Conservation (phyloP, 2,113 vertebrate species). For the Melanotaenia duboulayi region DNA sequence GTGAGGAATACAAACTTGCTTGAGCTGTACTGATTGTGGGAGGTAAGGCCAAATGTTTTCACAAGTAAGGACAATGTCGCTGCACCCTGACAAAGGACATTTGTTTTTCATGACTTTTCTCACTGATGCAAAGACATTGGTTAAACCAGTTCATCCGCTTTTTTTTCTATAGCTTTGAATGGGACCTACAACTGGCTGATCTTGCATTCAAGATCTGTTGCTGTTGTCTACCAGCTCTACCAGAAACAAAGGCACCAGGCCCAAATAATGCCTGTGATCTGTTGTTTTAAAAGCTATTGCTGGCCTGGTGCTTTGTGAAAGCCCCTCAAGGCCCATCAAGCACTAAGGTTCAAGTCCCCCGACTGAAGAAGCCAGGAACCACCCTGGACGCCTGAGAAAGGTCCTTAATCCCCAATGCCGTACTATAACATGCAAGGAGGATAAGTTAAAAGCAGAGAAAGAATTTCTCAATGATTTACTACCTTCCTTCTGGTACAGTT, state of each 20-base stretch:
- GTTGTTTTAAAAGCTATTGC: too few species aligned
- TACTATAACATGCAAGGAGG: too few species aligned
- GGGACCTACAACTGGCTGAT: background rate
- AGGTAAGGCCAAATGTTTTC: background rate
- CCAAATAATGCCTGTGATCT: background rate
- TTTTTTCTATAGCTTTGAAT: background rate
- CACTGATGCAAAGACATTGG: background rate
- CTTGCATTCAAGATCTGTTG: background rate
- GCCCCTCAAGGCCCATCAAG: too few species aligned
- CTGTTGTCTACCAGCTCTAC: background rate
- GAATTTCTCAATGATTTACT: too few species aligned
- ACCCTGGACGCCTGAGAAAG: too few species aligned
- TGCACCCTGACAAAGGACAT: too few species aligned
- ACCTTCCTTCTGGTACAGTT: too few species aligned
- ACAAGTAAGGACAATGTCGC: background rate
- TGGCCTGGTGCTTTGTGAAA: too few species aligned
- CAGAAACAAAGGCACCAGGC: background rate
- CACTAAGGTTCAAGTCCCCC: too few species aligned
- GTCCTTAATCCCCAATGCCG: too few species aligned
- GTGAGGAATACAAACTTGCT: background rate
- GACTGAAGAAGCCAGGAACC: too few species aligned
- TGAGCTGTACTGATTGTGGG: background rate
- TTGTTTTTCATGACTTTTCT: background rate
- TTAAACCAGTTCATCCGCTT: background rate
- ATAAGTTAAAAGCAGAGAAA: too few species aligned